A percentile compares a stretch with the other conserved stretches of the same genome.
phyloP scores from a whole-genome alignment of 2,113 vertebrate species.

The Etheostoma spectabile region DNA sequence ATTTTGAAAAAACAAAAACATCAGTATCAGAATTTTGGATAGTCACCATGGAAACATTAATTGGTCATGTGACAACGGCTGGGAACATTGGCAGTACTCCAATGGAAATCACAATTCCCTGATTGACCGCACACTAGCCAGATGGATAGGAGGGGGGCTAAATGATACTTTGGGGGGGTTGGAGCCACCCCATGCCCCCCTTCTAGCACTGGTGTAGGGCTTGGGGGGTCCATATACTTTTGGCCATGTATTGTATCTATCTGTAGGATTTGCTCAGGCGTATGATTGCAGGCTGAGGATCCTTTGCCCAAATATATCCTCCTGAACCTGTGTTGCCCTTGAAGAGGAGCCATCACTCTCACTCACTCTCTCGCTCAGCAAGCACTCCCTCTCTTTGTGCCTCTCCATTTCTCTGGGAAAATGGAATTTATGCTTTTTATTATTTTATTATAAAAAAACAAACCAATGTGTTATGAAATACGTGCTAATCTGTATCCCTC shows the following conservation, averaged over 20 bases:
- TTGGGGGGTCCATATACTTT: neutral
- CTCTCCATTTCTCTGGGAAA: neutral
- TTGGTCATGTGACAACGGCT: too few species aligned
- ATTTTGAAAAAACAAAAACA: too few species aligned
- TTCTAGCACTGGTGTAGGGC: too few species aligned
- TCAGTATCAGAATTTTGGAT: too few species aligned
- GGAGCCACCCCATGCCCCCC: too few species aligned
- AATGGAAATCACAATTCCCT: too few species aligned
- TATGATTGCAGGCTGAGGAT: neutral
- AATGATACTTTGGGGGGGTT: too few species aligned
- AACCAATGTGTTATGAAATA: neutral
- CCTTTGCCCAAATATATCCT: constrained; percentile 36
- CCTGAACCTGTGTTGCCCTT: neutral
- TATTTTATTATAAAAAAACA: neutral
- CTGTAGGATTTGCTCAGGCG: neutral
- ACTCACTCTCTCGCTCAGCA: neutral
- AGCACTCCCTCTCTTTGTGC: neutral
- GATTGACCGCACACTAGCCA: too few species aligned
- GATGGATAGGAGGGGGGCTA: too few species aligned
- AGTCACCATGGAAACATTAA: too few species aligned
- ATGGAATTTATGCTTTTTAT: neutral
- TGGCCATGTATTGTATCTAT: neutral
- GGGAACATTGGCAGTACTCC: too few species aligned
- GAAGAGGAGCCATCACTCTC: neutral
- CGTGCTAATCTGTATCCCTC: neutral